A percentile compares a stretch with the other conserved stretches of the same genome.
Conservation (phyloP, 1,140 invertebrate genomes). For the Eupeodes corollae region DNA sequence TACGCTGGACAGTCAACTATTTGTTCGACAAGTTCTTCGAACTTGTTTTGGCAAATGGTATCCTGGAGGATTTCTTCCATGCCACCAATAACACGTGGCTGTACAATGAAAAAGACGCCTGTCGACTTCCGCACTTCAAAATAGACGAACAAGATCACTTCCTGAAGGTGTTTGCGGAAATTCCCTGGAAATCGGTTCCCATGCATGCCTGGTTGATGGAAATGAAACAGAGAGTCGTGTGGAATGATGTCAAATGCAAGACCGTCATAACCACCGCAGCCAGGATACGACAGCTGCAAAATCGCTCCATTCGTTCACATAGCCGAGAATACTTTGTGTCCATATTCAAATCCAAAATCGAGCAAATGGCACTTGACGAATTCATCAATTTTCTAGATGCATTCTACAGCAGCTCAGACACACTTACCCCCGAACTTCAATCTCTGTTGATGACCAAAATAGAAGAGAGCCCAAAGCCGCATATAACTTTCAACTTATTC, state of each 20-base stretch:
- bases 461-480: too few species aligned
- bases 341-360: conserved; percentile 8
- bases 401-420: conserved; percentile 18
- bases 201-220: conserved; percentile 16
- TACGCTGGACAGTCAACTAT: conserved; percentile 36
- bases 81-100: conserved; percentile 24
- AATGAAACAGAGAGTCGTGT: conserved; percentile 9
- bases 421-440: too few species aligned
- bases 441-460: too few species aligned
- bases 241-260: background rate
- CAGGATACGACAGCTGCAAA: conserved; percentile 16
- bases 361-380: conserved; percentile 13
- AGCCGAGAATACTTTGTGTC: conserved; percentile 3
- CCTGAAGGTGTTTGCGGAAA: conserved; percentile 9
- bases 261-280: conserved; percentile 15
- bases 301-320: conserved; percentile 10
- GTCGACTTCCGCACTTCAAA: conserved; percentile 4
- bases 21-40: conserved; percentile 14
- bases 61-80: conserved; percentile 15
- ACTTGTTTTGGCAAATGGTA: conserved; percentile 2
- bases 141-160: conserved; percentile 4
- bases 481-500: too few species aligned
- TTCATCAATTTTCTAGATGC: conserved; percentile 20
- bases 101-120: conserved; percentile 17
- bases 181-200: conserved; percentile 24